Conservation (phyloP, 2,888 invertebrate genomes). For the Diloba caeruleocephala region DNA sequence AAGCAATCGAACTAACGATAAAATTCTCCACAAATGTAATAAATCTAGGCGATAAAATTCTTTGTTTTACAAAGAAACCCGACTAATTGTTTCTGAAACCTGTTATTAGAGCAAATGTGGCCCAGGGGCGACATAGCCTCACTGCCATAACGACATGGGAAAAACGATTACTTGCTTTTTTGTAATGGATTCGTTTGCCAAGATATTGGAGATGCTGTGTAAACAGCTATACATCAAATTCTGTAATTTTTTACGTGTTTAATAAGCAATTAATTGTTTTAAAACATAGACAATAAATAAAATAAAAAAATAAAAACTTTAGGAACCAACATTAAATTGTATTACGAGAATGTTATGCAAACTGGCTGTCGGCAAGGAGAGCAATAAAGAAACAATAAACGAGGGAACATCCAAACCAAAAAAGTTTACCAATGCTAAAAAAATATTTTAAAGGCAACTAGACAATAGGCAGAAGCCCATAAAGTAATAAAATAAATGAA, state of each 20-base stretch:
- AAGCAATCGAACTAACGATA: constrained; percentile 77
- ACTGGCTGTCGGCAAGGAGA: constrained; percentile 73
- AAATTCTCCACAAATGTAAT: constrained; percentile 85
- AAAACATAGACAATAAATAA: constrained; percentile 4
- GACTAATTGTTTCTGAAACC: constrained; percentile 84
- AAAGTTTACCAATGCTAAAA: constrained; percentile 73
- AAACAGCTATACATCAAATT: constrained; percentile 58
- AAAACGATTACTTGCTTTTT: constrained; percentile 60
- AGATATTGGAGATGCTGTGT: constrained; percentile 60
- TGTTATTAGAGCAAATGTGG: constrained; percentile 78
- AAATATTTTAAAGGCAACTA: constrained; percentile 70
- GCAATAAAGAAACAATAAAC: constrained; percentile 79
- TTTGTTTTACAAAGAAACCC: constrained; percentile 77
- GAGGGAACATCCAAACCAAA: constrained; percentile 76
- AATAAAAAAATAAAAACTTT: constrained; percentile 53
- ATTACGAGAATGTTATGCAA: constrained; percentile 75
- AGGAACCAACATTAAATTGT: constrained; percentile 62
- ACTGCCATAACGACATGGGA: constrained; percentile 54
- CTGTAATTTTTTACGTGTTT: constrained; percentile 50
- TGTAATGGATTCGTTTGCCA: constrained; percentile 44
- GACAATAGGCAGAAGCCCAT: constrained; percentile 73
- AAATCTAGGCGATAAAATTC: constrained; percentile 85
- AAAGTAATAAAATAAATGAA: constrained; percentile 74
- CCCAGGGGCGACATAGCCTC: constrained; percentile 60
- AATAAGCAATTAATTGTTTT: constrained; percentile 53